These are phyloP conservation scores for Tetheella fluctuosa DNA, from an alignment of 2,888 invertebrate species.

Conservation along the genomic window DNA sequence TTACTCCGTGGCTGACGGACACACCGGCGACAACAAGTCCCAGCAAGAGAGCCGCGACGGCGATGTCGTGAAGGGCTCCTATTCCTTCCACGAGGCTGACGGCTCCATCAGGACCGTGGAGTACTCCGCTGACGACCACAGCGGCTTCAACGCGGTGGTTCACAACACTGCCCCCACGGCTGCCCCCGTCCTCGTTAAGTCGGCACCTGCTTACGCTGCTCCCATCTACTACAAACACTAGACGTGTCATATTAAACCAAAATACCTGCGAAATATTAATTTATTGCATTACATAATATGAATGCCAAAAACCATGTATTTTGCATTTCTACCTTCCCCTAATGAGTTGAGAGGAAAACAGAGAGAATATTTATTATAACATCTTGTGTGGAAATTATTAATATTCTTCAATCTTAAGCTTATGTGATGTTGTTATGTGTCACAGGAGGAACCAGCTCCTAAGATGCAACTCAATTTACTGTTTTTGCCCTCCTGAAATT, in stretches of 20 bases:
- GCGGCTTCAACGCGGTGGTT: slow-evolving; percentile 66
- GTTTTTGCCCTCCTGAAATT: no score
- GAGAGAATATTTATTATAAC: no score
- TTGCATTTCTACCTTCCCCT: background rate
- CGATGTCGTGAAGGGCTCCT: slow-evolving; percentile 82
- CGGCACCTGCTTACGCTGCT: slow-evolving; percentile 31
- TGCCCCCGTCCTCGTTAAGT: slow-evolving; percentile 33
- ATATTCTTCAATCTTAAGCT: no score
- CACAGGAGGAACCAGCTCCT: no score
- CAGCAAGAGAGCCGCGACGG: slow-evolving; percentile 78
- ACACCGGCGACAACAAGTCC: slow-evolving; percentile 78
- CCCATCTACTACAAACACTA: slow-evolving; percentile 37
- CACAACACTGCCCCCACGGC: slow-evolving; percentile 45
- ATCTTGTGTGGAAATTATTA: no score
- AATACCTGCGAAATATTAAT: slow-evolving; percentile 6
- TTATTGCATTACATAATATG: slow-evolving; percentile 18
- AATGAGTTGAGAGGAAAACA: no score
- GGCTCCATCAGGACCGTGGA: slow-evolving; percentile 79
- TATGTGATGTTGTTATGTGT: no score
- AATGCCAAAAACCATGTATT: background rate
- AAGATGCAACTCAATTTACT: no score
- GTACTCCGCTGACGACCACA: slow-evolving; percentile 76
- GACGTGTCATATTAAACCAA: background rate
- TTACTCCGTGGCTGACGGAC: slow-evolving; percentile 73
- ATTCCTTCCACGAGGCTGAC: slow-evolving; percentile 78